phyloP scores from a whole-genome alignment of 2,113 vertebrate genomes.

The Orthochromis malagaraziensis region DNA sequence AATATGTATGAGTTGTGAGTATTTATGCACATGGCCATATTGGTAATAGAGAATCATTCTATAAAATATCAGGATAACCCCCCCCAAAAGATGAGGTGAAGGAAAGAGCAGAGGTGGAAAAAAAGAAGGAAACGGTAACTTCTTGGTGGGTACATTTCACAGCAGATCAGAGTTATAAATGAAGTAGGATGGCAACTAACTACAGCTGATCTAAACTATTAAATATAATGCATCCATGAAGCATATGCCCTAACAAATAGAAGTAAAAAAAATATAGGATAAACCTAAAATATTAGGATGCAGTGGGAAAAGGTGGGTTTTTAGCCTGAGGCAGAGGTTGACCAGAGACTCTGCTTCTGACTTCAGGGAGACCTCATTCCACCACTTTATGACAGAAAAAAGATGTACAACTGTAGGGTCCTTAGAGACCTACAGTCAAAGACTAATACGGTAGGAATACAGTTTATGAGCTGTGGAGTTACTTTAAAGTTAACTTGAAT shows the following conservation, averaged over 20 bases:
- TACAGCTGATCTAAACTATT: background rate
- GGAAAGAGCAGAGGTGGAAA: background rate
- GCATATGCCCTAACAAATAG: background rate
- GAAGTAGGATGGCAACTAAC: background rate
- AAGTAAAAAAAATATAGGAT: background rate
- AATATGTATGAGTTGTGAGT: background rate
- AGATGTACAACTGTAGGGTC: background rate
- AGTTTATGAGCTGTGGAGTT: background rate
- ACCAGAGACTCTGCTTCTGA: background rate
- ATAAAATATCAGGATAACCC: conserved; percentile 4
- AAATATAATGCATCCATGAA: background rate
- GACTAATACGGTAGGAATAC: background rate
- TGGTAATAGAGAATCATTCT: background rate
- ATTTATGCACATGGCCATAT: conserved; percentile 15
- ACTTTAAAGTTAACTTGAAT: background rate
- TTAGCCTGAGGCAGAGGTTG: background rate
- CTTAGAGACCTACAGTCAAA: background rate
- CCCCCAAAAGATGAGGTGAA: background rate
- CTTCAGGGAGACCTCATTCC: background rate
- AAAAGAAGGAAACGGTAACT: background rate
- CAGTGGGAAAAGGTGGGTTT: background rate
- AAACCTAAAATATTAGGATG: background rate
- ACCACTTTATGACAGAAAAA: background rate
- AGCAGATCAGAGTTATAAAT: background rate
- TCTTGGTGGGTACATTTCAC: background rate